Base-by-base conservation (phyloP, 2,113 vertebrate genomes). In the Pollachius pollachius region DNA sequence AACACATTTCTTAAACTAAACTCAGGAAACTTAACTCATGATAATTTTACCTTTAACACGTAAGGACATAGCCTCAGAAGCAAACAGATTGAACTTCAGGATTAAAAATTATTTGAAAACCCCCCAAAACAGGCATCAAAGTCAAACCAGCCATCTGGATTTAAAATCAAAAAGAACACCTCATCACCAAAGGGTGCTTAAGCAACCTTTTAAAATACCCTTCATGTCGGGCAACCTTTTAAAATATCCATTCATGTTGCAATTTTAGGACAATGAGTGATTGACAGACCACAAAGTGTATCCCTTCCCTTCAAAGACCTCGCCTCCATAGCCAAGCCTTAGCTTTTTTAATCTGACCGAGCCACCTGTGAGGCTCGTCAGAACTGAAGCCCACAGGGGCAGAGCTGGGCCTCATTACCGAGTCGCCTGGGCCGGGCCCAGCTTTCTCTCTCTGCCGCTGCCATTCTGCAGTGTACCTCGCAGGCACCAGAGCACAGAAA, bases 341-440 rank as follows among this genome's bases (percentile, higher is more conserved):
- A 67, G 82, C 82, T 90, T 78, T 90, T 78, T 90, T 92, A 91
- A 91, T 92, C 85, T 90, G 85, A 85, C 76, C 74, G 19, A 71
- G 72, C 90, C 88, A 91, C 89, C 90, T 90, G 89, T 89, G 87
- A 89, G 85, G 81, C 81, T 80, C 80, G 80, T 92, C 88, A 90
- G 89, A 89, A 93, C 85, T 84, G 60, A 60, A 79, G 83, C 83
- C 87, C 88, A 84, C 79, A n/a, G 77, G 87, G 85, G 84, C 87
- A 85, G 84, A 79, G 87, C 78, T 80, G 82, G 82, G 85, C 89
- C 87, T 90, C 86, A 90, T 90, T 90, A 91, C 85, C 80, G 80
- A 67, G 70, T 84, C 15, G 41, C 75, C 85, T 84, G 84, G 88
- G 87, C 87, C 82, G 83, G 85, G 86, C 84, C 73, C 83, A 82